Conservation (phyloP, 2,113 vertebrate genomes). For the Oreamnos americanus region DNA sequence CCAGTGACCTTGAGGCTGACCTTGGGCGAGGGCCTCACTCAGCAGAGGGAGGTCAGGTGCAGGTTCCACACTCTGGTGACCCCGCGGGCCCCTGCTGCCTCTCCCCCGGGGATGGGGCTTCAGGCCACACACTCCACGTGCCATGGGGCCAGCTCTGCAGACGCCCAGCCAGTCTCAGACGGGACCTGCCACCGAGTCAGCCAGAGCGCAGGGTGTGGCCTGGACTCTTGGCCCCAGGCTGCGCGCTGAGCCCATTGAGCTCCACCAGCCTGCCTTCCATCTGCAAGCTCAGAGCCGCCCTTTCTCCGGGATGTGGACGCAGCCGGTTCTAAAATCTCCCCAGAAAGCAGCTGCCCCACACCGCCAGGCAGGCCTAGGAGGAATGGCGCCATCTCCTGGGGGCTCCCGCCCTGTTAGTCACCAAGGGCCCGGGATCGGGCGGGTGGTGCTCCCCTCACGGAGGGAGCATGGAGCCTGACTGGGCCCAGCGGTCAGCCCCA, state of each 20-base stretch:
- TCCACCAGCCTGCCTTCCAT: accelerated
- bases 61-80: background rate
- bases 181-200: accelerated
- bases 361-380: accelerated
- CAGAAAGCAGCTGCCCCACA: too few species aligned
- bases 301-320: accelerated
- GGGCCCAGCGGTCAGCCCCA: background rate
- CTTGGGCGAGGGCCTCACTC: background rate
- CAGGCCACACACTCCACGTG: accelerated
- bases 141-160: accelerated
- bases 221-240: background rate
- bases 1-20: background rate
- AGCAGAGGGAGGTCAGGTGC: accelerated
- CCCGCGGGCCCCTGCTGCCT: too few species aligned
- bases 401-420: background rate
- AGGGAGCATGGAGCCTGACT: accelerated
- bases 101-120: accelerated
- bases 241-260: accelerated
- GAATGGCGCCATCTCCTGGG: accelerated
- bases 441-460: accelerated
- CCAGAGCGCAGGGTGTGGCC: accelerated
- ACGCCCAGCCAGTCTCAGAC: accelerated
- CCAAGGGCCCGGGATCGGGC: accelerated
- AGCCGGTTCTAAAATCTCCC: background rate
- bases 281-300: background rate